A percentile compares a stretch with the other conserved stretches of the same genome.
phyloP scores from a whole-genome alignment of 1,140 invertebrate species.

The Laupala kohalensis region DNA sequence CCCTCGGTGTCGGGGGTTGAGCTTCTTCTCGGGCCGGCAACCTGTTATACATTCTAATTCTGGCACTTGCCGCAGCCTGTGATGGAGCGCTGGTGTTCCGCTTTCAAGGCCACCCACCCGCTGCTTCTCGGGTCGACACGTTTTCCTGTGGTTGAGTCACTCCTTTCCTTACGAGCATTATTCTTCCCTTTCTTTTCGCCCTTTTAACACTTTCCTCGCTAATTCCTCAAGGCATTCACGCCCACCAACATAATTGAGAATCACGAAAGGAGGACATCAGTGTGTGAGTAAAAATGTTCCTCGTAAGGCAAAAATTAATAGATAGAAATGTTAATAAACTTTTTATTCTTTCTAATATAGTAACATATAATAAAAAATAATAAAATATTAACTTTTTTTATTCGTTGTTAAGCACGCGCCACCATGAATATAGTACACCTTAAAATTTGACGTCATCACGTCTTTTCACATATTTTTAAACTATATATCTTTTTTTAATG shows the following conservation, averaged over 20 bases:
- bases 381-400: no score
- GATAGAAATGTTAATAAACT: no score
- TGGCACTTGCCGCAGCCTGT: not conserved
- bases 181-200: not conserved
- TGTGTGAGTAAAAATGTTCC: no score
- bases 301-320: no score
- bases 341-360: no score
- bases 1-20: not conserved
- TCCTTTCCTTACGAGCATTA: not conserved
- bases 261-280: not conserved
- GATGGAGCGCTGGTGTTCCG: not conserved
- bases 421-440: no score
- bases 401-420: no score
- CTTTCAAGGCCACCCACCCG: not conserved
- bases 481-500: no score
- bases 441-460: no score
- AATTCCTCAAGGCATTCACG: not conserved
- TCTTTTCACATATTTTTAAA: no score
- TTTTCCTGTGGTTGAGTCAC: not conserved
- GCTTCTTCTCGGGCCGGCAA: not conserved
- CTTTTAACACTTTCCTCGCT: not conserved
- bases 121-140: no score
- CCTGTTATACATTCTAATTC: conserved; percentile 7
- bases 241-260: not conserved
- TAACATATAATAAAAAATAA: no score